phyloP scores from a whole-genome alignment of 2,113 vertebrate species.

The Osmerus eperlanus region DNA sequence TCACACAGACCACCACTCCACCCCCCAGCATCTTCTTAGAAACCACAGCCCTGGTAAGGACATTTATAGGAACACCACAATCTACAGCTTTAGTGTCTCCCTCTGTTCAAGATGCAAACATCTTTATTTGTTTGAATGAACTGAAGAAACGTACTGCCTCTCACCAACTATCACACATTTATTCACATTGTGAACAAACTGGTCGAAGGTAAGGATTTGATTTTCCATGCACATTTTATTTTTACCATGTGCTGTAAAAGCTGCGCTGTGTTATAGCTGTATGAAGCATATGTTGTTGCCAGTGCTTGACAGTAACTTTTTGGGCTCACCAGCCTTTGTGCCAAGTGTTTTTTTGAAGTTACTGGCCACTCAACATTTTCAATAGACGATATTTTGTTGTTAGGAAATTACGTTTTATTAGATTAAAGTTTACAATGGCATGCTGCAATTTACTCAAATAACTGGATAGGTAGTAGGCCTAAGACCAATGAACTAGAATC shows the following conservation, averaged over 20 bases:
- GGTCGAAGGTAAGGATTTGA: slow-evolving; percentile 38
- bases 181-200: neutral
- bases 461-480: too few species aligned
- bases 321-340: too few species aligned
- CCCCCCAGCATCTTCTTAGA: neutral
- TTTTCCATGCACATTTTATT: neutral
- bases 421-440: too few species aligned
- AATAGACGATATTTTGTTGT: too few species aligned
- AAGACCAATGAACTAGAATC: too few species aligned
- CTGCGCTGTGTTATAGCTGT: too few species aligned
- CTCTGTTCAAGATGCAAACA: neutral
- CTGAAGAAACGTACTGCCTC: neutral
- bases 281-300: too few species aligned
- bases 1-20: slow-evolving; percentile 7
- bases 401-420: too few species aligned
- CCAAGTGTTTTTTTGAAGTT: too few species aligned
- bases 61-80: slow-evolving; percentile 22
- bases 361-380: too few species aligned
- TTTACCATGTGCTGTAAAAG: neutral
- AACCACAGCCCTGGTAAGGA: slow-evolving; percentile 13
- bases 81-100: neutral
- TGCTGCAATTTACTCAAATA: too few species aligned
- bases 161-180: slow-evolving; percentile 6
- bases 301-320: too few species aligned
- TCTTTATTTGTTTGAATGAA: neutral